Percentiles rank a stretch among this genome's conserved stretches.
phyloP scores from a whole-genome alignment of 1,140 invertebrate species.

The Anthonomus grandis region DNA sequence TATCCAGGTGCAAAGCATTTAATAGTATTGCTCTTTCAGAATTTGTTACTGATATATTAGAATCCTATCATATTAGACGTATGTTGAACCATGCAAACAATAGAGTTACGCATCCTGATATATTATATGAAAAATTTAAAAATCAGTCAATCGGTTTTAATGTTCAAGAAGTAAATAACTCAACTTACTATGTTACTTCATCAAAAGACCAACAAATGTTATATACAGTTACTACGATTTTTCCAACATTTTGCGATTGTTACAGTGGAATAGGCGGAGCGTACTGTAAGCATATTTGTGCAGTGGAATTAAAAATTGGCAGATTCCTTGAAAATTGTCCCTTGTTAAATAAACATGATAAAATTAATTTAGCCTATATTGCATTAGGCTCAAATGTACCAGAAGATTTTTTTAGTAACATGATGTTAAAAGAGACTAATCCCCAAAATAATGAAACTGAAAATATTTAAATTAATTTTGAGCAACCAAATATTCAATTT shows the following conservation, averaged over 20 bases:
- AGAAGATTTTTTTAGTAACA: constrained; percentile 5
- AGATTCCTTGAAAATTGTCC: constrained; percentile 6
- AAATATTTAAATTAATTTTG: constrained; percentile 3
- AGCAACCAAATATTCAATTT: neutral
- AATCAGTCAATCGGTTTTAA: neutral
- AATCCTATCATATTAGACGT: constrained; percentile 16
- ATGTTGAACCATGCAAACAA: constrained; percentile 8
- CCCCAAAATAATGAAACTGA: neutral
- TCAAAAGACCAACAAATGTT: constrained; percentile 4
- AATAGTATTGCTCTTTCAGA: constrained; percentile 10
- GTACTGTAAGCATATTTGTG: constrained; percentile 22
- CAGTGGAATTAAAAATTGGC: constrained; percentile 12
- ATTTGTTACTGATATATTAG: constrained; percentile 12
- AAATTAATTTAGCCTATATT: constrained; percentile 14
- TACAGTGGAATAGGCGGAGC: constrained; percentile 7
- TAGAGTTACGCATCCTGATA: constrained; percentile 3
- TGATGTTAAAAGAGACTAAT: neutral
- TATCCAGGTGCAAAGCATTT: constrained; percentile 19
- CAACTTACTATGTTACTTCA: constrained; percentile 1
- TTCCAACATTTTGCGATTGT: constrained; percentile 17
- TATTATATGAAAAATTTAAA: constrained; percentile 10
- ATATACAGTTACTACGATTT: constrained; percentile 6
- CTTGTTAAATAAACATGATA: constrained; percentile 12
- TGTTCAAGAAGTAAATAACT: constrained; percentile 7
- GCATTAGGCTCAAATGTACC: constrained; percentile 9